These are phyloP conservation scores for Rhynchopsitta pachyrhyncha DNA, from an alignment of 2,113 vertebrate genomes.

Conservation along the genomic window DNA sequence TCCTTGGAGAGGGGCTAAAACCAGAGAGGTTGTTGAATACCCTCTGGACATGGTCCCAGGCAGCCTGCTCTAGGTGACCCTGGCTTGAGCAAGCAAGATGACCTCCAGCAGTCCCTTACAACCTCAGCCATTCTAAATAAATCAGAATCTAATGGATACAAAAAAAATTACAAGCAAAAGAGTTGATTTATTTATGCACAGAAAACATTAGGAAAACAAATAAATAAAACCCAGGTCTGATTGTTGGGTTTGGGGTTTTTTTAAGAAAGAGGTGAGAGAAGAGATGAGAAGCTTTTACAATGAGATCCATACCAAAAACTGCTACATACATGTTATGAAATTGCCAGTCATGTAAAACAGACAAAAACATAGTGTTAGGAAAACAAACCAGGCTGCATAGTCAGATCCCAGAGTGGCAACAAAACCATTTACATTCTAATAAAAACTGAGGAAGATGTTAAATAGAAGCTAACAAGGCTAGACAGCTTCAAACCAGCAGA, in stretches of 20 bases:
- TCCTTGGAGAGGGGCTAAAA: not conserved
- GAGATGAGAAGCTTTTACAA: not conserved
- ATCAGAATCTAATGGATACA: not conserved
- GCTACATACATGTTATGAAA: not conserved
- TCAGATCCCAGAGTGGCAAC: not conserved
- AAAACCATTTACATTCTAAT: constrained; percentile 10
- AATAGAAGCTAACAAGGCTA: not conserved
- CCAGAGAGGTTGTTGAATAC: not conserved
- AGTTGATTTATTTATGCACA: not conserved
- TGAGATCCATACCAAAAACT: not conserved
- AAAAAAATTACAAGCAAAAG: not conserved
- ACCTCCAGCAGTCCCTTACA: not conserved
- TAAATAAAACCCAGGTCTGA: not conserved
- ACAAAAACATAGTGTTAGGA: not conserved
- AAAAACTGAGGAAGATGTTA: constrained; percentile 7
- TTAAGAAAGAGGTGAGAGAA: not conserved
- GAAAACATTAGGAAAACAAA: not conserved
- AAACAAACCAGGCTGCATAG: not conserved
- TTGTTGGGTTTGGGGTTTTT: not conserved
- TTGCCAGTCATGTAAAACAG: not conserved
- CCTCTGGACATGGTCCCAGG: not conserved
- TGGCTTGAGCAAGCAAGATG: not conserved
- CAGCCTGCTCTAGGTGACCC: not conserved
- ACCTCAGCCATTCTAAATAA: not conserved
- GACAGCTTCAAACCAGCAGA: not conserved